Evolutionary conservation across 2,113 vertebrate species (phyloP).

Genomic region (Glaucomys volans): DNA sequence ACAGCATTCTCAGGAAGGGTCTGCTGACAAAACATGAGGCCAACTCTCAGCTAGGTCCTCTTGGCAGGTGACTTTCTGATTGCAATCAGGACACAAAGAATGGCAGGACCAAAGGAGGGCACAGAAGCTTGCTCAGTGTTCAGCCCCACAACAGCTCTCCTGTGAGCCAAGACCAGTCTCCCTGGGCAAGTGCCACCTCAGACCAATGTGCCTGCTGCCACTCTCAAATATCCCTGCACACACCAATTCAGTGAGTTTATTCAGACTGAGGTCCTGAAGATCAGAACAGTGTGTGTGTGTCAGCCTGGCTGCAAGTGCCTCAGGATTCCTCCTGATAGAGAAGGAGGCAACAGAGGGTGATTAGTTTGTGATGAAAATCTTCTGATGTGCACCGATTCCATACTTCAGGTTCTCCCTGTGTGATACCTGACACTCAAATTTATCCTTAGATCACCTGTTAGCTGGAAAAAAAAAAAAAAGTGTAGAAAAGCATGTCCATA

Average conservation of each 20-base stretch:
- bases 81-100: not conserved
- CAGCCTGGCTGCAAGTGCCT: not conserved
- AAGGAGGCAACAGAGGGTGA: not conserved
- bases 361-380: not conserved
- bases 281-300: not conserved
- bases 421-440: not conserved
- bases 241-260: fast-evolving
- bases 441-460: not conserved
- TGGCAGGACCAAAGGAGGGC: fast-evolving
- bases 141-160: not conserved
- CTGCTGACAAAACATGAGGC: not conserved
- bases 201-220: too few species aligned
- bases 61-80: fast-evolving
- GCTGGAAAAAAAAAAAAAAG: not conserved
- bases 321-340: not conserved
- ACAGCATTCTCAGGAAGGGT: not conserved
- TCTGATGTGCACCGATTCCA: not conserved
- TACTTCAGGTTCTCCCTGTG: not conserved
- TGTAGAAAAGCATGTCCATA: not conserved
- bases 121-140: too few species aligned
- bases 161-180: fast-evolving
- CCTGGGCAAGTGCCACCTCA: fast-evolving
- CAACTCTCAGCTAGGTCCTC: not conserved
- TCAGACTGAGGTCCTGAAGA: not conserved
- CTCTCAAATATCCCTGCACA: not conserved